phyloP scores from a whole-genome alignment of 2,797 vertebrate genomes.

The Dendrocincla tyrannina region DNA sequence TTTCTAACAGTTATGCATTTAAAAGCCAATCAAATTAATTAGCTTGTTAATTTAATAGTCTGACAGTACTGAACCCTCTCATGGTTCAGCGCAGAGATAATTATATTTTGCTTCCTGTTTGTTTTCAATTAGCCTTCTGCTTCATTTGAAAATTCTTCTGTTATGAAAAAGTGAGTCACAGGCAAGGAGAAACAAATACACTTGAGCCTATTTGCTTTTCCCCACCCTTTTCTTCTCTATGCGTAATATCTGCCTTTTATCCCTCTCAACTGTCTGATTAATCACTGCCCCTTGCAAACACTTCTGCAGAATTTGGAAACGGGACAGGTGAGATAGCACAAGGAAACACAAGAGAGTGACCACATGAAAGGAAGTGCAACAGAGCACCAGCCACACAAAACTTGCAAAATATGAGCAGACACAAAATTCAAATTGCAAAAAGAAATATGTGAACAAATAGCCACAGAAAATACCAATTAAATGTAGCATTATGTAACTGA shows the following conservation, averaged over 20 bases:
- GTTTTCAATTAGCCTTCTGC: background rate
- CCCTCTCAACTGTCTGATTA: background rate
- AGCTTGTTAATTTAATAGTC: background rate
- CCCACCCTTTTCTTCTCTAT: background rate
- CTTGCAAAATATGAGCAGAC: background rate
- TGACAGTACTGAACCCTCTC: background rate
- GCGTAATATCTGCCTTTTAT: background rate
- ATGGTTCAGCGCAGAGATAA: background rate
- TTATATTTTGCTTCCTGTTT: slow-evolving; percentile 31
- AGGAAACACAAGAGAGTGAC: background rate
- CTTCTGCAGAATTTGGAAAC: background rate
- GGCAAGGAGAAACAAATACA: slow-evolving; percentile 16
- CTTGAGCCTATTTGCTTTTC: background rate
- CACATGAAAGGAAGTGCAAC: background rate
- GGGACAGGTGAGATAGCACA: background rate
- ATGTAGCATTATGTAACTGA: background rate
- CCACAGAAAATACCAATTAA: background rate
- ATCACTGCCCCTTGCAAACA: background rate
- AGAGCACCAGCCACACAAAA: background rate
- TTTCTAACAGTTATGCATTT: background rate
- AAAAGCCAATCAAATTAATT: slow-evolving; percentile 20
- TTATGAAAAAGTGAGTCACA: slow-evolving; percentile 18
- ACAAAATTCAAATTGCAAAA: background rate
- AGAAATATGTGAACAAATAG: background rate
- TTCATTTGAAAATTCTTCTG: slow-evolving; percentile 17